Base-by-base conservation (phyloP, 2,888 invertebrate species). In the Euphydryas editha region DNA sequence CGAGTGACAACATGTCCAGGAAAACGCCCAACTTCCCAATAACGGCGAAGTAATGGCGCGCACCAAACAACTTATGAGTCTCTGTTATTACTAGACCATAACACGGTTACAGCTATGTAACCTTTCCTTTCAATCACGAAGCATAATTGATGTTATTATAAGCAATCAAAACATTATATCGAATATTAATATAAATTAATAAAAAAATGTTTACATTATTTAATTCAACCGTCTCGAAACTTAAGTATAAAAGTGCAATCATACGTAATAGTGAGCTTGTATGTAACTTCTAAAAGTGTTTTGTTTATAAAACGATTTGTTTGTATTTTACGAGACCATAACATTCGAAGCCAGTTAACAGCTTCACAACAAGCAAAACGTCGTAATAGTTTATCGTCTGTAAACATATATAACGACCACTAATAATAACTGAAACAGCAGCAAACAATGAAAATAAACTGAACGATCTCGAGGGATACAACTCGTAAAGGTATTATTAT, bases 351-450 rank as follows among this genome's bases (percentile, higher is more conserved):
- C 82, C 85, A 84, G 88, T 88, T 90, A 88, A 87, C 88, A 84
- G 83, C 76, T 82, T 82, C 86, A 86, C 87, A 88, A 88, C 90
- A 86, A 87, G 84, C 88, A 85, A 85, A 86, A 84, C 84, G 85
- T 83, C 83, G 84, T 85, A 84, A 86, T 85, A 78, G 81, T 92
- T 92, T 92, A 92, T 77, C 90, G 87, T 81, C 92, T 84, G 91
- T 91, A 91, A 92, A 92, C 91, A 88, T 85, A 90, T 82, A 81
- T 90, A 87, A 92, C 87, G 83, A 81, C 86, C 87, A 90, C 89
- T 90, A 90, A 90, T 90, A 90, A 91, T 91, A 92, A 90, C 89
- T 84, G 90, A 86, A 90, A 91, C 87, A 87, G 87, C 86, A 88
- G 80, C 88, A 87, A 86, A 89, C 89, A 88, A 86, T 89, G 87